Percentiles rank a stretch among this genome's conserved stretches.
Conservation (phyloP, 2,113 vertebrate genomes). For the Taxidea taxus region DNA sequence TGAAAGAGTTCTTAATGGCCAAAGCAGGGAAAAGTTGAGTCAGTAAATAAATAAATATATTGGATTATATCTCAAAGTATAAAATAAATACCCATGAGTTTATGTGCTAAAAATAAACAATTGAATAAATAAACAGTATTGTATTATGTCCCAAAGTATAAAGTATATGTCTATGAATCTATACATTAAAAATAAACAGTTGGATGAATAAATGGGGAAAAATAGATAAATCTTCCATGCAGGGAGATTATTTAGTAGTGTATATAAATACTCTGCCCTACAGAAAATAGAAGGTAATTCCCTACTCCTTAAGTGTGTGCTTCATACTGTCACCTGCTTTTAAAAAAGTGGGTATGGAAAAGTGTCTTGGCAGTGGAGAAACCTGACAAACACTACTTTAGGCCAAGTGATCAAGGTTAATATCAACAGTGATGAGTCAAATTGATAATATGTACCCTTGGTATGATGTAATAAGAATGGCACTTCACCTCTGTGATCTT, state of each 20-base stretch:
- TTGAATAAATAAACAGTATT: not conserved
- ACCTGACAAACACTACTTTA: not conserved
- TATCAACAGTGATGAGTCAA: not conserved
- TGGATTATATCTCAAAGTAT: not conserved
- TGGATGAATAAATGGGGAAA: not conserved
- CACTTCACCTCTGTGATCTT: not conserved
- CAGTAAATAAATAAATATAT: not conserved
- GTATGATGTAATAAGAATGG: not conserved
- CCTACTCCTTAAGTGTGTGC: not conserved
- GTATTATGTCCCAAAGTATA: not conserved
- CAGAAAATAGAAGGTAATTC: not conserved
- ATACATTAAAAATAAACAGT: not conserved
- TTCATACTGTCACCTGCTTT: not conserved
- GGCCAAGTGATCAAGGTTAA: not conserved
- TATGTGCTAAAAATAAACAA: not conserved
- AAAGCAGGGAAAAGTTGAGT: not conserved
- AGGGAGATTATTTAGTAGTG: not conserved
- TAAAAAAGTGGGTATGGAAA: not conserved
- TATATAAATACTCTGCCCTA: not conserved
- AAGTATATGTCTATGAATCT: not conserved
- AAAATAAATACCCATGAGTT: not conserved
- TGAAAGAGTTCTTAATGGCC: not conserved
- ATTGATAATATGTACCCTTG: not conserved
- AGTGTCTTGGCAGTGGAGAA: not conserved
- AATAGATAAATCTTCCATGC: not conserved